A percentile compares a stretch with the other conserved stretches of the same genome.
These are phyloP conservation scores for Drosophila mauritiana DNA, from an alignment of 1,140 invertebrate genomes.

Conservation along the genomic window DNA sequence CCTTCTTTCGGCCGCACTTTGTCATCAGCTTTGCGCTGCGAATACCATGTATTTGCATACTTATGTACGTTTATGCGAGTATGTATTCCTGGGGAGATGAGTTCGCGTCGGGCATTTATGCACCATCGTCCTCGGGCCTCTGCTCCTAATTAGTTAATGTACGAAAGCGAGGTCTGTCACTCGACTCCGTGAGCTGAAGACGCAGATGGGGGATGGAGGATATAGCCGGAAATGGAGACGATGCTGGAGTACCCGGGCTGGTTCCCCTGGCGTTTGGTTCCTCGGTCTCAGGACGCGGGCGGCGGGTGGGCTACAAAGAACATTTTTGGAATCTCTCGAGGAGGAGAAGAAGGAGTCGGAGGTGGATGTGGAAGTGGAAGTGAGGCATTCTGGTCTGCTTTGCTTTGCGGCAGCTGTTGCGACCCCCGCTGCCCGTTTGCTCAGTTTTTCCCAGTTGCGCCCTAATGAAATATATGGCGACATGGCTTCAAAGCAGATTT, in stretches of 20 bases:
- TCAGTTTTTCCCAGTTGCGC: slow-evolving; percentile 7
- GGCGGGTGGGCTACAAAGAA: slow-evolving; percentile 43
- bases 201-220: neutral
- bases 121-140: slow-evolving; percentile 5
- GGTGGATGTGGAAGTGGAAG: no score
- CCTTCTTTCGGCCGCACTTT: slow-evolving; percentile 6
- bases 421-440: neutral
- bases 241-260: slow-evolving; percentile 15
- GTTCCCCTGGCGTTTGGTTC: slow-evolving; percentile 20
- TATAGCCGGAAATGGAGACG: neutral
- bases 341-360: neutral
- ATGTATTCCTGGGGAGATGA: slow-evolving; percentile 8
- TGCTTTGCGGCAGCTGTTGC: slow-evolving; percentile 33
- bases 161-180: slow-evolving; percentile 51
- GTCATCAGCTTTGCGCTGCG: slow-evolving; percentile 13
- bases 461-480: slow-evolving; percentile 61
- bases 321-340: slow-evolving; percentile 39
- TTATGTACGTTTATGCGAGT: neutral
- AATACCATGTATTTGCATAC: neutral
- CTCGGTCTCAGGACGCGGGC: slow-evolving; percentile 34
- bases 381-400: slow-evolving; percentile 13
- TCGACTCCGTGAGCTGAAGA: neutral
- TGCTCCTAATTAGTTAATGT: slow-evolving; percentile 77
- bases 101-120: slow-evolving; percentile 18
- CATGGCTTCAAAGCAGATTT: slow-evolving; percentile 61